Evolutionary conservation across 2,113 vertebrate species (phyloP).

Genomic region (Sterna hirundo): DNA sequence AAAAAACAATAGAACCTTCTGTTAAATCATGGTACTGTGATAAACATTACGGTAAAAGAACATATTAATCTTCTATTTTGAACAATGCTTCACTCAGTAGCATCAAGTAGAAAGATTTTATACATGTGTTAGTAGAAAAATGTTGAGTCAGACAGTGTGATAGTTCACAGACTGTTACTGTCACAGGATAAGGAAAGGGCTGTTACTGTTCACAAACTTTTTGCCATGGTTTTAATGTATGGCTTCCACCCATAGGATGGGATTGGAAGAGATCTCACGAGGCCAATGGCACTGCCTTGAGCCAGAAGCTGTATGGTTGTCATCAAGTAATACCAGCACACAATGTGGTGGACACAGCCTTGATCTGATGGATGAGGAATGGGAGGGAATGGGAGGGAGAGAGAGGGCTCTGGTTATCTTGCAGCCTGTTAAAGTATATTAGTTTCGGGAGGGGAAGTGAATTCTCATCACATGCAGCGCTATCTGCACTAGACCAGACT

Average conservation of each 20-base stretch:
- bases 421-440: not conserved
- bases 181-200: not conserved
- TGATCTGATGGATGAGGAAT: not conserved
- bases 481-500: not conserved
- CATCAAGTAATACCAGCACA: not conserved
- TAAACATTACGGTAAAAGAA: not conserved
- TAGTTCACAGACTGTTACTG: not conserved
- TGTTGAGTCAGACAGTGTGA: not conserved
- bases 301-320: not conserved
- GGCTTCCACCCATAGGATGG: not conserved
- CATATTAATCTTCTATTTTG: not conserved
- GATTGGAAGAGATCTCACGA: not conserved
- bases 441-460: not conserved
- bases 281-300: not conserved
- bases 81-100: not conserved
- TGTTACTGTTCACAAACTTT: not conserved
- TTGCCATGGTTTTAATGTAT: not conserved
- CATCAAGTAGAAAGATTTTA: not conserved
- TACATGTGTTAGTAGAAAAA: not conserved
- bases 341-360: not conserved
- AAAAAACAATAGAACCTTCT: slow-evolving; percentile 20
- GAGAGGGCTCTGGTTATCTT: not conserved
- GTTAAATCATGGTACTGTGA: not conserved
- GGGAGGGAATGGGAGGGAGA: not conserved
- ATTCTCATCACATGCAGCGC: not conserved